Conservation (phyloP, 2,113 vertebrate species). For the Antennarius striatus region DNA sequence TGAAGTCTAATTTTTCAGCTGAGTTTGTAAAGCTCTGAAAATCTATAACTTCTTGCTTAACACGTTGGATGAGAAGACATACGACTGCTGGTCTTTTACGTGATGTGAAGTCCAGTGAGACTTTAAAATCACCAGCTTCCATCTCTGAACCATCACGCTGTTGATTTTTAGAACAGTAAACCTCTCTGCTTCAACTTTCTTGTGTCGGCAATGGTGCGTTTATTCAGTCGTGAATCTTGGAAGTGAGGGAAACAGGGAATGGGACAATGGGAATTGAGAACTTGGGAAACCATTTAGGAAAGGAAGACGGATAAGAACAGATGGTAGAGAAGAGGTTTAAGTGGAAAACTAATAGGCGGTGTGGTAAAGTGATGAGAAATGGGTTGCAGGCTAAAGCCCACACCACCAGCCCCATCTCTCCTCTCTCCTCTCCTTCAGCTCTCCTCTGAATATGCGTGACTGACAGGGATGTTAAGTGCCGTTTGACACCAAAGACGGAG, state of each 20-base stretch:
- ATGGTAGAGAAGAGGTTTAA: slow-evolving; percentile 57
- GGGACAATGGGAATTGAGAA: slow-evolving; percentile 41
- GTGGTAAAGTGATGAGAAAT: slow-evolving; percentile 69
- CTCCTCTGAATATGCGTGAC: slow-evolving; percentile 80
- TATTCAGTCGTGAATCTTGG: slow-evolving; percentile 13
- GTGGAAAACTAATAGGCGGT: slow-evolving; percentile 65
- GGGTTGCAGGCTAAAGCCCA: slow-evolving; percentile 64
- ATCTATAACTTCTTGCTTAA: too few species aligned
- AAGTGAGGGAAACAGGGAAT: slow-evolving; percentile 19
- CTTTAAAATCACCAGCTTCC: not conserved
- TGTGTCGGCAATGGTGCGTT: not conserved
- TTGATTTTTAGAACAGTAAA: slow-evolving; percentile 15
- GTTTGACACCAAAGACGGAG: slow-evolving; percentile 83
- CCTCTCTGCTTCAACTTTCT: slow-evolving; percentile 10
- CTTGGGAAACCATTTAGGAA: slow-evolving; percentile 41
- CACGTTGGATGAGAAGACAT: too few species aligned
- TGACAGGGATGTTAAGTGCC: slow-evolving; percentile 86
- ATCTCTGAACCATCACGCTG: slow-evolving; percentile 10
- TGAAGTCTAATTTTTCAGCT: too few species aligned
- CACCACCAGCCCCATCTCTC: slow-evolving; percentile 15
- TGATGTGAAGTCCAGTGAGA: not conserved
- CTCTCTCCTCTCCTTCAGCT: slow-evolving; percentile 74
- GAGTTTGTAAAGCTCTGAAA: too few species aligned
- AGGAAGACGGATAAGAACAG: slow-evolving; percentile 65
- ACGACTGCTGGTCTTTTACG: too few species aligned